These are phyloP conservation scores for Ahaetulla prasina DNA, from an alignment of 2,113 vertebrate genomes.

Conservation along the genomic window DNA sequence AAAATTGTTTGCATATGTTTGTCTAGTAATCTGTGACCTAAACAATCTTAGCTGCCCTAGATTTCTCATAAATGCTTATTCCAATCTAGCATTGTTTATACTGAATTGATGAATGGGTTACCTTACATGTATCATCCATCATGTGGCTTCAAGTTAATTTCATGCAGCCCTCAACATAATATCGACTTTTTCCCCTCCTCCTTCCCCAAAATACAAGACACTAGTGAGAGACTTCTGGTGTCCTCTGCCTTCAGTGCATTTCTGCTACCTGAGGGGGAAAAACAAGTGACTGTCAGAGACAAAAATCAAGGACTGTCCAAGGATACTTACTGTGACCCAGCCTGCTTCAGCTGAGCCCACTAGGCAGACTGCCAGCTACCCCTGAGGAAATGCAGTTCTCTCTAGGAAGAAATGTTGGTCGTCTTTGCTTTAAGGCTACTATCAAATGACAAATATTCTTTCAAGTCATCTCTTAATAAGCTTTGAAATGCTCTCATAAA, in stretches of 20 bases:
- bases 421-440: background rate
- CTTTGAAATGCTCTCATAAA: background rate
- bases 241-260: background rate
- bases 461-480: background rate
- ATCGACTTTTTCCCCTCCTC: background rate
- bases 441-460: background rate
- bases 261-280: background rate
- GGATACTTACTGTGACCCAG: background rate
- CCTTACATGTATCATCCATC: background rate
- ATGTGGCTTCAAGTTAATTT: background rate
- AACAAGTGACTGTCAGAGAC: background rate
- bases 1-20: background rate
- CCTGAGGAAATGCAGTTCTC: background rate
- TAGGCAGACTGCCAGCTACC: background rate
- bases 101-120: slow-evolving; percentile 11
- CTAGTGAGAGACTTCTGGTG: background rate
- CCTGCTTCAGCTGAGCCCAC: background rate
- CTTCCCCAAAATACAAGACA: background rate
- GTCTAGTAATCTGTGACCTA: background rate
- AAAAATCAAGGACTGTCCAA: background rate
- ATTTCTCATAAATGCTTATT: background rate
- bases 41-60: background rate
- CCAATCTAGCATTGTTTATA: background rate
- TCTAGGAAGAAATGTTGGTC: background rate
- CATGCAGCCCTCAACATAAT: background rate